Evolutionary conservation across 1,140 invertebrate species (phyloP).

Genomic region (Drosophila novamexicana): DNA sequence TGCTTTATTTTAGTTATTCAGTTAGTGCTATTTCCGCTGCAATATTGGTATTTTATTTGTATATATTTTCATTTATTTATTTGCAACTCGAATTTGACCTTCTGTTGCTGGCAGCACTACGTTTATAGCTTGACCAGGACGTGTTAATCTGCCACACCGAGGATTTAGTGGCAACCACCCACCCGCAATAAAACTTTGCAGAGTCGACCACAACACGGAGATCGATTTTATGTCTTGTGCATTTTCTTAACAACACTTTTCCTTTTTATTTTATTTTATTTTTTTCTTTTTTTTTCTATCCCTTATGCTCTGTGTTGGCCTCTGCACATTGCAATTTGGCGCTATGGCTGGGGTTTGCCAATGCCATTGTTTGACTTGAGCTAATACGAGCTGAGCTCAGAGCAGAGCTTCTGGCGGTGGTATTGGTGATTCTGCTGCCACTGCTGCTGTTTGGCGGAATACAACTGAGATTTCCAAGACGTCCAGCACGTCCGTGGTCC

Average conservation of each 20-base stretch:
- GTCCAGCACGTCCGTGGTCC: slow-evolving; percentile 23
- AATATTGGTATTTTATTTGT: too few relatives aligned
- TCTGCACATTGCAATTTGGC: slow-evolving; percentile 72
- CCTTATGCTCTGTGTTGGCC: slow-evolving; percentile 16
- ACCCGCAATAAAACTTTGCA: slow-evolving; percentile 30
- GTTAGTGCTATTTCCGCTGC: too few relatives aligned
- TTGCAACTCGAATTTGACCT: slow-evolving; percentile 60
- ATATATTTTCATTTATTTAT: slow-evolving; percentile 40
- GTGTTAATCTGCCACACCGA: slow-evolving; percentile 78
- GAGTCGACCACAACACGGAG: slow-evolving; percentile 34
- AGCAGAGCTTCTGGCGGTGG: slow-evolving; percentile 30
- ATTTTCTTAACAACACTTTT: slow-evolving; percentile 73
- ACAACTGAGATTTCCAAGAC: slow-evolving; percentile 77
- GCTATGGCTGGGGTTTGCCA: slow-evolving; percentile 63
- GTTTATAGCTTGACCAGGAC: slow-evolving; percentile 54
- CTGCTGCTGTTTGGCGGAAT: slow-evolving; percentile 57
- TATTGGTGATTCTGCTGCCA: slow-evolving; percentile 25
- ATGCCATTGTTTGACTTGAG: slow-evolving; percentile 79
- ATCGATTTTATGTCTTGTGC: slow-evolving; percentile 76
- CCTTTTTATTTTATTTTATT: slow-evolving; percentile 33
- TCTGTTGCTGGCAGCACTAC: slow-evolving; percentile 43
- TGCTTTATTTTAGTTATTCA: too few relatives aligned
- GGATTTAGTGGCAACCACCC: slow-evolving; percentile 63
- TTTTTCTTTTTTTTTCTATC: slow-evolving; percentile 8
- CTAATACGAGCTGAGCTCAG: slow-evolving; percentile 71